phyloP scores from a whole-genome alignment of 37 sponge, comb jelly and placozoan genomes.

The Petrosia ficiformis region DNA sequence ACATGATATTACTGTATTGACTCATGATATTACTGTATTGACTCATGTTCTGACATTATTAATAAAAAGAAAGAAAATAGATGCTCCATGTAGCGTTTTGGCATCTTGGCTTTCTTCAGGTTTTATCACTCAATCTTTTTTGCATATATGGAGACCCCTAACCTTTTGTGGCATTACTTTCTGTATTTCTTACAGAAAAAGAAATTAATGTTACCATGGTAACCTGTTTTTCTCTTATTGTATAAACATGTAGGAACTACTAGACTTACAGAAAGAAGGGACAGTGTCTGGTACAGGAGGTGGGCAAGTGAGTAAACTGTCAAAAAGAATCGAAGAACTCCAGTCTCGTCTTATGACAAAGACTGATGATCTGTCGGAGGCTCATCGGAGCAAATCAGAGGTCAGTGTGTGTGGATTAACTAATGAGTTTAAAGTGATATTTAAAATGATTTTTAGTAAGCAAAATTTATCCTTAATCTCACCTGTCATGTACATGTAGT shows the following conservation, averaged over 20 bases:
- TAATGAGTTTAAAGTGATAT: constrained; percentile 2
- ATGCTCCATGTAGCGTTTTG: too few relatives aligned
- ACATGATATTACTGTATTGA: too few relatives aligned
- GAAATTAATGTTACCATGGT: not conserved
- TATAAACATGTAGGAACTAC: not conserved
- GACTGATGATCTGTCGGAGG: constrained; percentile 52
- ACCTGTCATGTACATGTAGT: constrained; percentile 13
- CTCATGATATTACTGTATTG: too few relatives aligned
- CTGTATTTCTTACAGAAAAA: not conserved
- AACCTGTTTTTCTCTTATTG: not conserved
- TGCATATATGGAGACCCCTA: constrained; percentile 4
- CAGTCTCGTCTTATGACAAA: constrained; percentile 19
- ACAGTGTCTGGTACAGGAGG: constrained; percentile 2
- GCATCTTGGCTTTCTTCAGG: too few relatives aligned
- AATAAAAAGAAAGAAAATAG: too few relatives aligned
- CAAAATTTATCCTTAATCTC: constrained; percentile 9
- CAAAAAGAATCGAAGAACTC: constrained; percentile 27
- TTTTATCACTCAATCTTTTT: too few relatives aligned
- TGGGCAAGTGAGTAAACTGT: not conserved
- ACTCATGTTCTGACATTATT: too few relatives aligned
- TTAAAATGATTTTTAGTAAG: constrained; percentile 5
- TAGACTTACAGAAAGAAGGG: too few relatives aligned
- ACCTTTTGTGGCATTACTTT: not conserved
- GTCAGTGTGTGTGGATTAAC: constrained; percentile 9
- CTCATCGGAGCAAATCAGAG: constrained; percentile 27